Evolutionary conservation across 2,113 vertebrate genomes (phyloP).

Genomic region (Elgaria multicarinata): DNA sequence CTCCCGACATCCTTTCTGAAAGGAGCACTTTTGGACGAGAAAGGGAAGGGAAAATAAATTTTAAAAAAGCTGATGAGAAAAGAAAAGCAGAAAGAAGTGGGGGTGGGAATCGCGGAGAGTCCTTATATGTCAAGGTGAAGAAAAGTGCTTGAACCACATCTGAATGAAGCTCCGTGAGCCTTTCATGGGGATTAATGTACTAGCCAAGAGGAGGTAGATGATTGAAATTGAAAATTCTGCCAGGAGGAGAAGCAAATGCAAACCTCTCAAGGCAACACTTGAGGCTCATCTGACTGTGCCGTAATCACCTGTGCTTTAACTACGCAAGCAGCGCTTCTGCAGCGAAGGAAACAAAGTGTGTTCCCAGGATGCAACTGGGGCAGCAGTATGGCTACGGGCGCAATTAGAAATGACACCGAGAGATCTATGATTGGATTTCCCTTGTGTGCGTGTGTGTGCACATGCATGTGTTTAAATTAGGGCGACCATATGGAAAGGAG

Average conservation of each 20-base stretch:
- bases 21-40: not conserved
- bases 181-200: constrained; percentile 68
- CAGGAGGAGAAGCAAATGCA: constrained; percentile 32
- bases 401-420: no score
- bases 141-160: constrained; percentile 58
- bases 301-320: constrained; percentile 33
- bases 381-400: no score
- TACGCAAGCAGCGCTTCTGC: constrained; percentile 14
- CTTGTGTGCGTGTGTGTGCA: no score
- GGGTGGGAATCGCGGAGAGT: constrained; percentile 26
- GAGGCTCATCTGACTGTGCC: constrained; percentile 6
- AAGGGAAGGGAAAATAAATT: no score
- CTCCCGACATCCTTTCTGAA: not conserved
- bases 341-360: not conserved
- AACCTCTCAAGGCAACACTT: constrained; percentile 24
- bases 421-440: no score
- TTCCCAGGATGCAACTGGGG: not conserved
- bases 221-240: constrained; percentile 46
- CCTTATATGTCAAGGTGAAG: constrained; percentile 52
- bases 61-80: constrained; percentile 16
- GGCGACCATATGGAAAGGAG: no score
- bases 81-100: not conserved
- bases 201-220: constrained; percentile 61
- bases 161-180: constrained; percentile 59
- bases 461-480: no score